Base-by-base conservation (phyloP, 2,797 vertebrate species). In the Lutjanus argentimaculatus region DNA sequence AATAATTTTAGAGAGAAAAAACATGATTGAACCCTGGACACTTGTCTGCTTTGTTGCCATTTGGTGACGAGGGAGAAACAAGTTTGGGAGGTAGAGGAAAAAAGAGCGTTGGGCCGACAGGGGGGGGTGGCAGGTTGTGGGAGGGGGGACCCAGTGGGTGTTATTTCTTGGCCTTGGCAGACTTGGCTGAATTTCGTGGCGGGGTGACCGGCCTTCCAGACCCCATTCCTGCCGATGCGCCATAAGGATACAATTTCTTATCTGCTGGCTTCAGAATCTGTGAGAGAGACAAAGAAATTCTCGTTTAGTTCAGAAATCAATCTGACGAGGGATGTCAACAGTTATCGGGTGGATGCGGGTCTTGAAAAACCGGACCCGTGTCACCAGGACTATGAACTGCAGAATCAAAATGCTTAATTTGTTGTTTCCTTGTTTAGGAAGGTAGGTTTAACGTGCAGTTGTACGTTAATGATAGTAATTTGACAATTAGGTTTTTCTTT, bases 251-350 rank as follows among this genome's bases (percentile, higher is more conserved):
- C 88, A 96, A 93, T 91, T 96, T 96, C 93, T 96, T 96, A 91
- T 96, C 96, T 11, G 96, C 96, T 85, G 96, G 96, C 88, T 96
- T 96, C 85, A 96, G 94, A 90, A 96, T 96, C 96, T 96, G 88
- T 3, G 17, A 73, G 57, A 88, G 17, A 80, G 2, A 82, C 1
- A 69, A 15, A 74, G 13, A 52, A 40, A 48, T 11, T n/a, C 43
- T 12, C 6, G 0, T 49, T 91, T 46, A 87, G 46, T 69, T 46
- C 25, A 52, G 69, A 81, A 36, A 36, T 36, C 4, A 36, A 36
- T 36, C 30, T 6, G 30, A 36, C 30, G 6, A 36, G 30, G 30
- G 30, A 36, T 36, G 30, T 36, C 4, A 36, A 36, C 30, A 3
- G 30, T 36, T 36, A 36, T 3, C 30, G 30, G 30, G 25, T 30